phyloP scores from a whole-genome alignment of 2,797 vertebrate species.

The Argya squamiceps region DNA sequence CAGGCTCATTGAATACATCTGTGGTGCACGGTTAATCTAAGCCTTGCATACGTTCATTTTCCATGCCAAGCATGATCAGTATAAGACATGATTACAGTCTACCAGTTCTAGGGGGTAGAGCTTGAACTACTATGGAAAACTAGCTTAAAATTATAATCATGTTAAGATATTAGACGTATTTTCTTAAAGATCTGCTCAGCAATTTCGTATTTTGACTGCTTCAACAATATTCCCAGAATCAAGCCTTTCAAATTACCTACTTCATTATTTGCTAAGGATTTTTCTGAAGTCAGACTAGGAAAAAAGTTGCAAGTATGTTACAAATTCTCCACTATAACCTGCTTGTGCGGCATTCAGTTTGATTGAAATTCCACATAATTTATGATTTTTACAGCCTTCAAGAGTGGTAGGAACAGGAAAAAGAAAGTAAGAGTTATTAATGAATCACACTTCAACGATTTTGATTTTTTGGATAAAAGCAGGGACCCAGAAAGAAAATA shows the following conservation, averaged over 20 bases:
- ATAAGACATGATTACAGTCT: conserved; percentile 25
- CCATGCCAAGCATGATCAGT: conserved; percentile 33
- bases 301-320: neutral
- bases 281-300: neutral
- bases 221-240: neutral
- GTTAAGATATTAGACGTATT: neutral
- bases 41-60: conserved; percentile 26
- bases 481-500: neutral
- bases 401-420: neutral
- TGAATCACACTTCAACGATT: neutral
- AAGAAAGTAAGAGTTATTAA: neutral
- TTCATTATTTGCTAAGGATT: neutral
- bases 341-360: neutral
- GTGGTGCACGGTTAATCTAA: conserved; percentile 27
- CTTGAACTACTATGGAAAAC: conserved; percentile 29
- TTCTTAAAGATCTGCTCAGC: conserved; percentile 5
- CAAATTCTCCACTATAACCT: neutral
- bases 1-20: conserved; percentile 37
- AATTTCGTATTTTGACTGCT: neutral
- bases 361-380: neutral
- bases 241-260: neutral
- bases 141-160: conserved; percentile 45
- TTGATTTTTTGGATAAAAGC: neutral
- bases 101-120: conserved; percentile 24
- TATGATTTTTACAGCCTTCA: neutral